These are phyloP conservation scores for Gambusia affinis DNA, from an alignment of 2,113 vertebrate species.

Conservation along the genomic window DNA sequence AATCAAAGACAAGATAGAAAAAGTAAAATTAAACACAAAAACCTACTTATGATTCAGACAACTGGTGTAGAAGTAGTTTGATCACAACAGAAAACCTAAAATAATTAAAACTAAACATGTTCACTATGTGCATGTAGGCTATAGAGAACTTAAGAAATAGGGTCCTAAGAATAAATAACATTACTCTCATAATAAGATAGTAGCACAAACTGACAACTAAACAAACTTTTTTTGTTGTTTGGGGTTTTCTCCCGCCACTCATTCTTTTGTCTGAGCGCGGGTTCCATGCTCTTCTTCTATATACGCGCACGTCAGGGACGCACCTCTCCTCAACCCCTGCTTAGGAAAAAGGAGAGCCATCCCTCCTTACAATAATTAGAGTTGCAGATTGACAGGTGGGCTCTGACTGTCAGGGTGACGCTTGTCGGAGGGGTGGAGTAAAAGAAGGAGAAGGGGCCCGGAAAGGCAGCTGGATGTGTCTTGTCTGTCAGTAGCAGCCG, in stretches of 20 bases:
- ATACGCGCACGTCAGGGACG: neutral
- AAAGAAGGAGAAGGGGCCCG: conserved; percentile 88
- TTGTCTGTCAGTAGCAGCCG: conserved; percentile 98
- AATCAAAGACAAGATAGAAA: too few species aligned
- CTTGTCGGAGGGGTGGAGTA: conserved; percentile 97
- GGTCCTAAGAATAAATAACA: neutral
- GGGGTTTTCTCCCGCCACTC: neutral
- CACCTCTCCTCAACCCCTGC: neutral
- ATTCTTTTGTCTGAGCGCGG: neutral
- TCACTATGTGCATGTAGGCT: neutral
- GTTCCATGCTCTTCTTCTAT: neutral
- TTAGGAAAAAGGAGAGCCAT: conserved; percentile 40
- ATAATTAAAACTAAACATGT: too few species aligned
- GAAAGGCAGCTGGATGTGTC: conserved; percentile 99
- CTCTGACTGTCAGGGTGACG: conserved; percentile 99
- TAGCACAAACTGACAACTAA: neutral
- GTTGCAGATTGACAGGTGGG: conserved; percentile 97
- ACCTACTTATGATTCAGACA: too few species aligned
- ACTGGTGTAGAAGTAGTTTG: too few species aligned
- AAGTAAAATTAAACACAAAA: too few species aligned
- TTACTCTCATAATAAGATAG: neutral
- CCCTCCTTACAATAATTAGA: conserved; percentile 85
- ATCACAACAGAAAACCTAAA: too few species aligned
- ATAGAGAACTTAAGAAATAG: neutral
- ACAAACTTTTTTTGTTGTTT: neutral